Evolutionary conservation across 2,113 vertebrate species (phyloP).

Genomic region (Hippoglossus stenolepis): DNA sequence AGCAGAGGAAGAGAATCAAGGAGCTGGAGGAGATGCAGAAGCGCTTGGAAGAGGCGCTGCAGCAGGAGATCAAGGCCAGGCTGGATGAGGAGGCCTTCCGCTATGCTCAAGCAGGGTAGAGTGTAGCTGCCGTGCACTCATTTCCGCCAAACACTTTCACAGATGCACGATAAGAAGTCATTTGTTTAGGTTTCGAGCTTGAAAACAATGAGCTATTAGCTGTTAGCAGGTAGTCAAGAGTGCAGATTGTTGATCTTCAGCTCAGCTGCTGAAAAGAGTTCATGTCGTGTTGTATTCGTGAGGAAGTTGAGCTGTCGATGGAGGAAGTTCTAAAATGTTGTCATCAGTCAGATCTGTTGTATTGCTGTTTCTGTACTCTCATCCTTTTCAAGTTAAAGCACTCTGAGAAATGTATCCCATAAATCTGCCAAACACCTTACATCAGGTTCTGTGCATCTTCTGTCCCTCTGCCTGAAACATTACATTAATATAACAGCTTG

Average conservation of each 20-base stretch:
- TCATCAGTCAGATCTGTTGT: constrained; percentile 27
- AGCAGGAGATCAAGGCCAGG: constrained; percentile 92
- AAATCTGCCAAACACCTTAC: not conserved
- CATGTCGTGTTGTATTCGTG: constrained; percentile 57
- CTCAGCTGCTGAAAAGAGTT: constrained; percentile 33
- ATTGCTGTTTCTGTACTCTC: not conserved
- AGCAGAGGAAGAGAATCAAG: constrained; percentile 89
- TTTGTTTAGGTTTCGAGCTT: constrained; percentile 11
- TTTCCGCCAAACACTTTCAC: not conserved
- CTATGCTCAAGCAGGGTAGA: constrained; percentile 91
- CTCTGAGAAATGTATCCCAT: not conserved
- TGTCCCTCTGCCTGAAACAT: not conserved
- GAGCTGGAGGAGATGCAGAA: constrained; percentile 96
- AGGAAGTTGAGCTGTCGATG: constrained; percentile 72
- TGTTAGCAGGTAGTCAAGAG: not conserved
- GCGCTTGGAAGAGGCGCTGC: constrained; percentile 90
- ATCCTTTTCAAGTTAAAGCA: not conserved
- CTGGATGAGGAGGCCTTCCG: constrained; percentile 91
- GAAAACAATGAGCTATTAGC: not conserved
- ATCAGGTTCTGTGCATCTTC: not conserved
- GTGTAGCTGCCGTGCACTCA: not conserved
- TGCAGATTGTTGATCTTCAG: constrained; percentile 13
- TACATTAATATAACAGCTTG: not conserved
- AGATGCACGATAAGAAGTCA: not conserved
- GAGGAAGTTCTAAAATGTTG: constrained; percentile 66